These are phyloP conservation scores for Phenacoccus solenopsis DNA, from an alignment of 1,140 invertebrate species.

Conservation along the genomic window DNA sequence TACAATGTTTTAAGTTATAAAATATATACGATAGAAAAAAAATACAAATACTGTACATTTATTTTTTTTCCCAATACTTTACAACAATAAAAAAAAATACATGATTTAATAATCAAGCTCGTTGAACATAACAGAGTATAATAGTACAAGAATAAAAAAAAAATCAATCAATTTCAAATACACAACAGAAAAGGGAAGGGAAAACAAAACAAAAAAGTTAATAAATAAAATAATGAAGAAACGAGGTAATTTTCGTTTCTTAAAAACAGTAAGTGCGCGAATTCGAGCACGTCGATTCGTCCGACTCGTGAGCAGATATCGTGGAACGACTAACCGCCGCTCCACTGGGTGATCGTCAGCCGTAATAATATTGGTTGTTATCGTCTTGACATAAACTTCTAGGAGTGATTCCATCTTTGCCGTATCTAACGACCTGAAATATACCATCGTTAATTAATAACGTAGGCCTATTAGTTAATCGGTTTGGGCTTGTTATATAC, in stretches of 20 bases:
- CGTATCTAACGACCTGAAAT: constrained; percentile 28
- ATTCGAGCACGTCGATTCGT: constrained; percentile 8
- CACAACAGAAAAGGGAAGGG: neutral
- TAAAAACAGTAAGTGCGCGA: constrained; percentile 11
- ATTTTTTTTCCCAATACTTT: neutral
- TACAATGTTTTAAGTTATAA: neutral
- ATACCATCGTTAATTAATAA: neutral
- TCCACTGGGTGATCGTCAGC: constrained; percentile 41
- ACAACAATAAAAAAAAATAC: neutral
- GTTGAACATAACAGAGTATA: neutral
- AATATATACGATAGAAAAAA: neutral
- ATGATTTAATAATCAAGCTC: neutral
- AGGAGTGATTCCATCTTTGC: constrained; percentile 36
- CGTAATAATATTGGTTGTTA: constrained; percentile 46
- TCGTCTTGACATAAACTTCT: constrained; percentile 36
- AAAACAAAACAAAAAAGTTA: neutral
- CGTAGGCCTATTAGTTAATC: too few relatives aligned
- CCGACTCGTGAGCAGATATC: constrained; percentile 1
- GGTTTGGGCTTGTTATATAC: too few relatives aligned
- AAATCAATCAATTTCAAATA: neutral
- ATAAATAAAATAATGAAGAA: neutral
- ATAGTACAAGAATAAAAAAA: neutral
- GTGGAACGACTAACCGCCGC: constrained; percentile 30
- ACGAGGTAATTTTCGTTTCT: constrained; percentile 1
- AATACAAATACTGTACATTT: constrained; percentile 3